Percentiles rank a stretch among this genome's conserved stretches.
phyloP scores from a whole-genome alignment of 2,797 vertebrate species.

The Poeciliopsis presidionis region DNA sequence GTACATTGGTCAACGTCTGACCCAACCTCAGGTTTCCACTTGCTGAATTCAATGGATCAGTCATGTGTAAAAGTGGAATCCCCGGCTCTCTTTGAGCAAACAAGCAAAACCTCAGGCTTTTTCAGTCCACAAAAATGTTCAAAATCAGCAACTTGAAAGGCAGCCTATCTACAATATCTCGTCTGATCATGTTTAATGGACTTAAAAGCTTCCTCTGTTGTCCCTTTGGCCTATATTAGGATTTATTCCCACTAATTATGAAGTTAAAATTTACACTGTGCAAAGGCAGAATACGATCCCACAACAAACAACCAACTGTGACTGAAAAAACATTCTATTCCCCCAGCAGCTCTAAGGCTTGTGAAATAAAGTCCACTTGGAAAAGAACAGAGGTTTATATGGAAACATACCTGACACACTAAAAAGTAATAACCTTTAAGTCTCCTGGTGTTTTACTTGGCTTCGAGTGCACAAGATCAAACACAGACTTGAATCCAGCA shows the following conservation, averaged over 20 bases:
- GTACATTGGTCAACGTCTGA: constrained; percentile 50
- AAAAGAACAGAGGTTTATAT: constrained; percentile 78
- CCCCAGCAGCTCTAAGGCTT: constrained; percentile 66
- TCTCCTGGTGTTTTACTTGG: constrained; percentile 83
- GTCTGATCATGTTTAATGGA: constrained; percentile 8
- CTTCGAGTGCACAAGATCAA: constrained; percentile 78
- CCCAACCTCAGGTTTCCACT: constrained; percentile 57
- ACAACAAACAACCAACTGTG: constrained; percentile 58
- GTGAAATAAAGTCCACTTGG: constrained; percentile 78
- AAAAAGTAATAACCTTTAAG: constrained; percentile 85
- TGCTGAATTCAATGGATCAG: constrained; percentile 41
- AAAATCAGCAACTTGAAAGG: constrained; percentile 30
- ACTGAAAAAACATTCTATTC: constrained; percentile 72
- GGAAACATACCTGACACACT: constrained; percentile 84
- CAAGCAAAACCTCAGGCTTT: constrained; percentile 29
- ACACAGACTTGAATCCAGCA: constrained; percentile 79
- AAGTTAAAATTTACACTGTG: constrained; percentile 61
- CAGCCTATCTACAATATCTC: constrained; percentile 22
- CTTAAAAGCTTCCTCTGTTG: constrained; percentile 15
- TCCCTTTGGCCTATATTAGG: constrained; percentile 17
- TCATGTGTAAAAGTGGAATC: constrained; percentile 44
- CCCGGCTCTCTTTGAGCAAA: constrained; percentile 40
- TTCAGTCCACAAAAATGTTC: constrained; percentile 44
- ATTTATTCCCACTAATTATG: constrained; percentile 19
- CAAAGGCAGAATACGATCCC: constrained; percentile 64